Evolutionary conservation across 2,113 vertebrate species (phyloP).

Genomic region (Syngnathoides biaculeatus): DNA sequence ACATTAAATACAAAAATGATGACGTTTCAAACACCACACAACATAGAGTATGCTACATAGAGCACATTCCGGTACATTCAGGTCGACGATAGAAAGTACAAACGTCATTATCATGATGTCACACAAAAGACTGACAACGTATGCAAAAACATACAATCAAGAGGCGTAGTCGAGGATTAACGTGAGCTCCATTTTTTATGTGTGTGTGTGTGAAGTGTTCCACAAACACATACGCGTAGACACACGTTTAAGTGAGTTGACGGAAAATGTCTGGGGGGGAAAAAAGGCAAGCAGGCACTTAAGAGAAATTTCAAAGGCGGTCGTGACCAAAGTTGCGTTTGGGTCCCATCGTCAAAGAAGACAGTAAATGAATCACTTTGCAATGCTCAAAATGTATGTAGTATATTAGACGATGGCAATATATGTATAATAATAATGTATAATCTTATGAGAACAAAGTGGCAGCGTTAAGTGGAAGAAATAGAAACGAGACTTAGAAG

Average conservation of each 20-base stretch:
- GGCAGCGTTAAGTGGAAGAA: neutral
- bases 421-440: no score
- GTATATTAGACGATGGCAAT: neutral
- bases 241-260: neutral
- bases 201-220: neutral
- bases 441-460: neutral
- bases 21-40: neutral
- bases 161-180: no score
- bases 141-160: neutral
- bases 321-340: neutral
- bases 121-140: neutral
- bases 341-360: neutral
- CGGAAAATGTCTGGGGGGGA: neutral
- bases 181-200: neutral
- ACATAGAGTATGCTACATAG: neutral
- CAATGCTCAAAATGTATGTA: neutral
- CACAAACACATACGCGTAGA: neutral
- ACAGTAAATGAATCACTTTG: neutral
- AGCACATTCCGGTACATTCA: neutral
- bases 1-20: neutral
- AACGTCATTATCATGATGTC: neutral
- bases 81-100: neutral
- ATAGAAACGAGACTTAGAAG: neutral
- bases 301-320: neutral
- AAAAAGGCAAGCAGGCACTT: conserved; percentile 6